Evolutionary conservation across 2,888 invertebrate genomes (phyloP).

Genomic region (Drosophila cognata): DNA sequence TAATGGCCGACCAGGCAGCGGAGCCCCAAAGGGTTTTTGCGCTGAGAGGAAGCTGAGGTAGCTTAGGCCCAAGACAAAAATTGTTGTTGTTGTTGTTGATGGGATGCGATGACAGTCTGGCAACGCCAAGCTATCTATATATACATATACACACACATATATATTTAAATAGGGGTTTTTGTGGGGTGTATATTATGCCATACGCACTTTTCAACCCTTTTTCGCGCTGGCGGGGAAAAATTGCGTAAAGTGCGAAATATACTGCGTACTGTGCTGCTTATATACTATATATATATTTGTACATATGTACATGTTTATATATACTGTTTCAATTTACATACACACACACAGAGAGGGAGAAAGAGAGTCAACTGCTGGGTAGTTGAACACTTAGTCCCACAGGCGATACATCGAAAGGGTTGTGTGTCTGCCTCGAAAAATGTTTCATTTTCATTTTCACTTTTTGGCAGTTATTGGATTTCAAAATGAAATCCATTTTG

Average conservation of each 20-base stretch:
- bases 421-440: slow-evolving; percentile 54
- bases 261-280: slow-evolving; percentile 40
- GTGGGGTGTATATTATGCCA: slow-evolving; percentile 55
- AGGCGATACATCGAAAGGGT: slow-evolving; percentile 60
- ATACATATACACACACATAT: slow-evolving; percentile 17
- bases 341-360: slow-evolving; percentile 7
- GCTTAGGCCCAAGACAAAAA: slow-evolving; percentile 38
- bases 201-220: slow-evolving; percentile 79
- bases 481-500: slow-evolving; percentile 82
- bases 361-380: slow-evolving; percentile 36
- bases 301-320: slow-evolving; percentile 32
- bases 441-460: slow-evolving; percentile 65
- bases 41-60: slow-evolving; percentile 36
- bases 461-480: slow-evolving; percentile 77
- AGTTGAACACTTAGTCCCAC: slow-evolving; percentile 37
- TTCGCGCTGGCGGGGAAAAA: slow-evolving; percentile 76
- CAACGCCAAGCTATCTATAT: slow-evolving; percentile 55
- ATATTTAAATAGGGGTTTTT: slow-evolving; percentile 26
- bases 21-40: slow-evolving; percentile 45
- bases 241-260: slow-evolving; percentile 77
- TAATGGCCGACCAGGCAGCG: slow-evolving; percentile 68
- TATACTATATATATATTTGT: slow-evolving; percentile 35
- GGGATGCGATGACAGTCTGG: slow-evolving; percentile 61
- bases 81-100: slow-evolving; percentile 16
- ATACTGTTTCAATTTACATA: slow-evolving; percentile 70